These are phyloP conservation scores for Corythoichthys haematopterus DNA, from an alignment of 2,113 vertebrate genomes.

Conservation along the genomic window DNA sequence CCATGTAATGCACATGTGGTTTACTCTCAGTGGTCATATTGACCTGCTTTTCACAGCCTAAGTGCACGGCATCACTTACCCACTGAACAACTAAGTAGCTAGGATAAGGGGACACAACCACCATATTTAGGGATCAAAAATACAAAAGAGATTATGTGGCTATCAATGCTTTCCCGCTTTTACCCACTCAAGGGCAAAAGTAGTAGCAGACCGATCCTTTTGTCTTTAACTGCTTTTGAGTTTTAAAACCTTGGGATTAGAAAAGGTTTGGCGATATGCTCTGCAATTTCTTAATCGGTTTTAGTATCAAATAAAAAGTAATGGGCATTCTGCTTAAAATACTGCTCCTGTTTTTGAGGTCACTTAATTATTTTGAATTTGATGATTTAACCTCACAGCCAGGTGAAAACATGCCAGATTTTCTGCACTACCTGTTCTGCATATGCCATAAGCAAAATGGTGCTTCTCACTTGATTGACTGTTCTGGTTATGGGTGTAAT, in stretches of 20 bases:
- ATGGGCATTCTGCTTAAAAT: constrained; percentile 21
- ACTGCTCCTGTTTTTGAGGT: constrained; percentile 26
- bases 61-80: constrained; percentile 69
- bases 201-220: constrained; percentile 58
- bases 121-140: constrained; percentile 73
- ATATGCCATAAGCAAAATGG: constrained; percentile 29
- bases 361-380: constrained; percentile 39
- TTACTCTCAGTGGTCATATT: constrained; percentile 63
- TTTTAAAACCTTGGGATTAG: constrained; percentile 58
- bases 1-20: constrained; percentile 66
- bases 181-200: constrained; percentile 56
- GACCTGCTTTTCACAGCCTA: constrained; percentile 68
- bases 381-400: constrained; percentile 17
- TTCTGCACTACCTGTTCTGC: constrained; percentile 34
- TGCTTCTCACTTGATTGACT: constrained; percentile 30
- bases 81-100: constrained; percentile 62
- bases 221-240: constrained; percentile 61
- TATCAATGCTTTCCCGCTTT: constrained; percentile 24
- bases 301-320: constrained; percentile 18
- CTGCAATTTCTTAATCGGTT: constrained; percentile 45
- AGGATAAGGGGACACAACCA: constrained; percentile 60
- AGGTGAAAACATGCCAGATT: constrained; percentile 22
- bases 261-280: constrained; percentile 48
- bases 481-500: constrained; percentile 10
- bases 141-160: constrained; percentile 67